A percentile compares a stretch with the other conserved stretches of the same genome.
These are phyloP conservation scores for Keiferia lycopersicella DNA, from an alignment of 2,888 invertebrate species.

Conservation along the genomic window DNA sequence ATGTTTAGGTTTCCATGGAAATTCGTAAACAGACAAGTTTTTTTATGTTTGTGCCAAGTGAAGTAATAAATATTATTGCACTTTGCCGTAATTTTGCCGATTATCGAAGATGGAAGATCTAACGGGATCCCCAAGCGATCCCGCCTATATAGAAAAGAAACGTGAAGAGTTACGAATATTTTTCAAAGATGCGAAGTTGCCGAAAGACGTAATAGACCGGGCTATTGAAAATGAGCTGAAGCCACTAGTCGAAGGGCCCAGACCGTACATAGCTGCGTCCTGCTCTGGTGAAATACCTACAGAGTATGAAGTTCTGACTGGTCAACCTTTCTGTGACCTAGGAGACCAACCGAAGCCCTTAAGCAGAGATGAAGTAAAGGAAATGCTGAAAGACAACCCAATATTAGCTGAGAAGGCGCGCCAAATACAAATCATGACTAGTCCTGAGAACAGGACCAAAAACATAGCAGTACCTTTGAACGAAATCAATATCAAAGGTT, in stretches of 20 bases:
- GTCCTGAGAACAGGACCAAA: conserved; percentile 43
- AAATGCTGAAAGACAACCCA: conserved; percentile 59
- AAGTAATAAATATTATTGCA: conserved; percentile 12
- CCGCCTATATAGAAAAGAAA: conserved; percentile 56
- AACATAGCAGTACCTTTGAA: conserved; percentile 57
- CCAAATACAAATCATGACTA: conserved; percentile 65
- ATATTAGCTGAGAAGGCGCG: conserved; percentile 67
- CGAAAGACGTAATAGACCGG: conserved; percentile 56
- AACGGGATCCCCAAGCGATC: conserved; percentile 41
- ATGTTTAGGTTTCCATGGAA: conserved; percentile 44
- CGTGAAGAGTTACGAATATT: conserved; percentile 59
- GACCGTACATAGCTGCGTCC: conserved; percentile 67
- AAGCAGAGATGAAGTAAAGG: conserved; percentile 56
- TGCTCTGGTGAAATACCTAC: conserved; percentile 56
- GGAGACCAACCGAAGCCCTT: conserved; percentile 60
- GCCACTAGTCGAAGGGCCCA: conserved; percentile 46
- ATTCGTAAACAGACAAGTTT: conserved; percentile 35
- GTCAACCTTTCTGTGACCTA: conserved; percentile 69
- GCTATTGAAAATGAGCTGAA: conserved; percentile 69
- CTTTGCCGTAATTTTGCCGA: background rate
- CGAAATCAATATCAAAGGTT: conserved; percentile 55
- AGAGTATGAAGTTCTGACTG: conserved; percentile 73
- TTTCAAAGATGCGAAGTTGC: conserved; percentile 60
- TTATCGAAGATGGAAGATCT: conserved; percentile 46
- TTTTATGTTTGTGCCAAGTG: conserved; percentile 27